Percentiles rank a stretch among this genome's conserved stretches.
phyloP scores from a whole-genome alignment of 2,888 invertebrate genomes.

The Pimpla rufipes region DNA sequence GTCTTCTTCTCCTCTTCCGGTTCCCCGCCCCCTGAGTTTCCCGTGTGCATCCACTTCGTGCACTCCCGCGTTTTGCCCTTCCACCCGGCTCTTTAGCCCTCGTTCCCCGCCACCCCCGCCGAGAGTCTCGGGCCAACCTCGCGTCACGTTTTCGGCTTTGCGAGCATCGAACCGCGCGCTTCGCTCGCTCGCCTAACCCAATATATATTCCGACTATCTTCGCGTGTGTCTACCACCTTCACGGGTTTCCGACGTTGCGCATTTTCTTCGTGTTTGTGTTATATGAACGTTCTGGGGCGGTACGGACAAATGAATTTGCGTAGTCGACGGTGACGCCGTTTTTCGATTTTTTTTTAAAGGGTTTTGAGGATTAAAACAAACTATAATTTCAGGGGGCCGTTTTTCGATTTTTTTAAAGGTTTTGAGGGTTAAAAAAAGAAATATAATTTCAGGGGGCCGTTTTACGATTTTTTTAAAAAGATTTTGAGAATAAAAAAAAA shows the following conservation, averaged over 20 bases:
- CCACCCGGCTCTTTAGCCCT: background rate
- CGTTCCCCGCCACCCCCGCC: background rate
- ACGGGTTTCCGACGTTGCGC: background rate
- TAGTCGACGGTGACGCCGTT: no score
- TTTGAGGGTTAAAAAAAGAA: no score
- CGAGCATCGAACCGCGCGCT: slow-evolving; percentile 9
- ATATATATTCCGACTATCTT: slow-evolving; percentile 7
- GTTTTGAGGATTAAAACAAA: no score
- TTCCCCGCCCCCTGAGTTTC: slow-evolving; percentile 52
- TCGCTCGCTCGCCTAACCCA: background rate
- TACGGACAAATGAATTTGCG: background rate
- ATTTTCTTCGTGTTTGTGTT: slow-evolving; percentile 3
- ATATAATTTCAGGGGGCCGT: no score
- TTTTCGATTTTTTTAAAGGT: no score
- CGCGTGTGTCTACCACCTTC: background rate
- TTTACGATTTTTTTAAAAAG: no score
- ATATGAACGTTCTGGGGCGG: no score
- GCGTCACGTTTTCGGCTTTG: slow-evolving; percentile 31
- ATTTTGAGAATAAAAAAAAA: no score
- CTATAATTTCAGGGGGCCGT: no score
- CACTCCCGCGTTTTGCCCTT: slow-evolving; percentile 39
- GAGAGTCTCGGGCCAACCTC: slow-evolving; percentile 11
- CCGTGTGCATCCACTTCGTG: slow-evolving; percentile 64
- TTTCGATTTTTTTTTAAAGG: no score
- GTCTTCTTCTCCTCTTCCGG: no score